Evolutionary conservation across 2,797 vertebrate species (phyloP).

Genomic region (Enteromius mattozi): DNA sequence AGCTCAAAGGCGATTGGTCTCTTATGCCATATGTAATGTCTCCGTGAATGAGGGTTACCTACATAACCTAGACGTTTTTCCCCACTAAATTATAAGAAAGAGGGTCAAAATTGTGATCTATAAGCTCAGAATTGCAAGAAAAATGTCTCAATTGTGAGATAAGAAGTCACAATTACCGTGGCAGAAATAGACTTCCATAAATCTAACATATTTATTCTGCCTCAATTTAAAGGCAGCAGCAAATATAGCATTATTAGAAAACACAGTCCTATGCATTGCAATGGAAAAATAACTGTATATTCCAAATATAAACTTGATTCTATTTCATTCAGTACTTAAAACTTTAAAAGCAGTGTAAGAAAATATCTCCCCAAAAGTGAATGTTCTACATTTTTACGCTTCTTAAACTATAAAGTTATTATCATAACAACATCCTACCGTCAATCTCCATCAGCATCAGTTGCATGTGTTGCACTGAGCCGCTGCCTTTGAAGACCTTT

Average conservation of each 20-base stretch:
- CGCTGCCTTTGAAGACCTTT: slow-evolving; percentile 5
- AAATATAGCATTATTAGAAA: not conserved
- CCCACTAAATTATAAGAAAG: too few relatives aligned
- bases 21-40: too few relatives aligned
- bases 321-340: not conserved
- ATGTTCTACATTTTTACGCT: not conserved
- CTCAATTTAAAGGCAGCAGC: not conserved
- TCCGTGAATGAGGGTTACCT: too few relatives aligned
- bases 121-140: too few relatives aligned
- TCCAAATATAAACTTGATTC: not conserved
- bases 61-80: too few relatives aligned
- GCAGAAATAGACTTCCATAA: not conserved
- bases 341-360: not conserved
- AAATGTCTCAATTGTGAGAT: not conserved
- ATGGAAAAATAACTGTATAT: not conserved
- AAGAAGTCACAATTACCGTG: not conserved
- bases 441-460: not conserved
- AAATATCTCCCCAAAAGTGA: not conserved
- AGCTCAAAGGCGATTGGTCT: too few relatives aligned
- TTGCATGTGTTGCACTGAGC: not conserved
- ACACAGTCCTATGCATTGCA: not conserved
- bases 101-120: too few relatives aligned
- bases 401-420: not conserved
- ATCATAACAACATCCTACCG: not conserved
- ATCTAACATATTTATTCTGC: not conserved